A percentile compares a stretch with the other conserved stretches of the same genome.
phyloP scores from a whole-genome alignment of 1,140 invertebrate species.

The Drosophila rufa region DNA sequence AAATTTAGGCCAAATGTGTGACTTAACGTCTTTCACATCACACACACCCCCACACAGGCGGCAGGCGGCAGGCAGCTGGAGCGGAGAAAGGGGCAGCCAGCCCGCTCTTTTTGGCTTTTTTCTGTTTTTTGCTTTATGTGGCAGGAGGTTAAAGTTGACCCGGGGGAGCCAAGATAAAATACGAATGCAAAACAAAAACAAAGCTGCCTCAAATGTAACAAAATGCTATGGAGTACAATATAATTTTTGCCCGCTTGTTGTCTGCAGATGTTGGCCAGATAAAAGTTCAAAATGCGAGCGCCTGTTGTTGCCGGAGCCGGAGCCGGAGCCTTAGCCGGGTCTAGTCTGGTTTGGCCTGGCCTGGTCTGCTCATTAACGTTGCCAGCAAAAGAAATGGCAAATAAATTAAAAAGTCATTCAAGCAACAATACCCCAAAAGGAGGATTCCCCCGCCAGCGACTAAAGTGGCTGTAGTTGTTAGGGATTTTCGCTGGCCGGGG shows the following conservation, averaged over 20 bases:
- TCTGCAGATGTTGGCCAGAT: conserved; percentile 75
- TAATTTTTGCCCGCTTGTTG: conserved; percentile 67
- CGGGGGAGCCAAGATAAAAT: conserved; percentile 47
- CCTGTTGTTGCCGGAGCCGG: conserved; percentile 32
- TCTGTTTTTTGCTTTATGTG: conserved; percentile 64
- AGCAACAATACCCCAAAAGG: conserved; percentile 71
- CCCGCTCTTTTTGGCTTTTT: conserved; percentile 24
- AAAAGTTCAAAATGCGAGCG: conserved; percentile 80
- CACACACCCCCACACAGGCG: conserved; percentile 35
- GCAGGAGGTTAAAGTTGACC: conserved; percentile 80
- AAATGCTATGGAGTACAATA: conserved; percentile 71
- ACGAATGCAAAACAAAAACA: conserved; percentile 36
- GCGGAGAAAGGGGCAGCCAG: conserved; percentile 52
- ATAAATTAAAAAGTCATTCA: conserved; percentile 84
- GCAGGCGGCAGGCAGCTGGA: conserved; percentile 15
- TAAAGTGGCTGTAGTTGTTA: conserved; percentile 32
- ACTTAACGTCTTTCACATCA: conserved; percentile 82
- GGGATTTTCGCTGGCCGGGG: conserved; percentile 36
- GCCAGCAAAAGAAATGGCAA: conserved; percentile 80
- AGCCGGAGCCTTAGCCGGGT: conserved; percentile 23
- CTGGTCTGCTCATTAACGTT: conserved; percentile 72
- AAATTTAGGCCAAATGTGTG: conserved; percentile 83
- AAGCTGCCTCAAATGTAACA: conserved; percentile 65
- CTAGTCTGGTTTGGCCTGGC: conserved; percentile 24
- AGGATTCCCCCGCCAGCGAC: conserved; percentile 19